These are phyloP conservation scores for Lepidocolaptes lacrymiger DNA, from an alignment of 2,797 vertebrate genomes.

Conservation along the genomic window DNA sequence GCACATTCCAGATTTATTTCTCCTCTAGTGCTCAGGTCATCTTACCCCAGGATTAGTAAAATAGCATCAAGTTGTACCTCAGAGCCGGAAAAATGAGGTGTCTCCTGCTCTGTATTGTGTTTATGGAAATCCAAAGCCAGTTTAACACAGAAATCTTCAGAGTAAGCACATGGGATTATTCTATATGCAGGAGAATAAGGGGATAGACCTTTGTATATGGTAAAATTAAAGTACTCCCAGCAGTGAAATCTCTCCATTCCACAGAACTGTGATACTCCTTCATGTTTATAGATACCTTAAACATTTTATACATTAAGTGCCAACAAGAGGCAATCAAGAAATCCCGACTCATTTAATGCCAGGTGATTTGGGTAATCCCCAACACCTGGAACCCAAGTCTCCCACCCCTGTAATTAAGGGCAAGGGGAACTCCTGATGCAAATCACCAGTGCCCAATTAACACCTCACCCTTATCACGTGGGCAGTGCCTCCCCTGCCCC, in stretches of 20 bases:
- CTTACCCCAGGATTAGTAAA: neutral
- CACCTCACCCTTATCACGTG: neutral
- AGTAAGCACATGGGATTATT: neutral
- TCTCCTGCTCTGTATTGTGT: neutral
- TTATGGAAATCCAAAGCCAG: neutral
- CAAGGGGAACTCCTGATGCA: neutral
- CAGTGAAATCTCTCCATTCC: neutral
- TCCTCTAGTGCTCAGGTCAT: neutral
- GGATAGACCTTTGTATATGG: neutral
- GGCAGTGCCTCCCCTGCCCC: neutral
- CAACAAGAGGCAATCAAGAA: neutral
- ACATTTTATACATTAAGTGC: neutral
- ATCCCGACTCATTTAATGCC: neutral
- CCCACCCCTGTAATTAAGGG: neutral
- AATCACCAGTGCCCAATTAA: neutral
- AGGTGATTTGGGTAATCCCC: neutral
- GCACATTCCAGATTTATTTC: neutral
- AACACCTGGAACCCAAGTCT: neutral
- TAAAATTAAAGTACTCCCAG: neutral
- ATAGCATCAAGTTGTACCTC: fast-evolving
- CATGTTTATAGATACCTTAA: neutral
- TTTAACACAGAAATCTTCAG: neutral
- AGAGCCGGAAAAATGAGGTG: fast-evolving
- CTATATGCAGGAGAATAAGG: neutral
- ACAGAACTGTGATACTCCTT: fast-evolving